Percentiles rank a stretch among this genome's conserved stretches.
phyloP scores from a whole-genome alignment of 2,113 vertebrate species.

The Verasper variegatus region DNA sequence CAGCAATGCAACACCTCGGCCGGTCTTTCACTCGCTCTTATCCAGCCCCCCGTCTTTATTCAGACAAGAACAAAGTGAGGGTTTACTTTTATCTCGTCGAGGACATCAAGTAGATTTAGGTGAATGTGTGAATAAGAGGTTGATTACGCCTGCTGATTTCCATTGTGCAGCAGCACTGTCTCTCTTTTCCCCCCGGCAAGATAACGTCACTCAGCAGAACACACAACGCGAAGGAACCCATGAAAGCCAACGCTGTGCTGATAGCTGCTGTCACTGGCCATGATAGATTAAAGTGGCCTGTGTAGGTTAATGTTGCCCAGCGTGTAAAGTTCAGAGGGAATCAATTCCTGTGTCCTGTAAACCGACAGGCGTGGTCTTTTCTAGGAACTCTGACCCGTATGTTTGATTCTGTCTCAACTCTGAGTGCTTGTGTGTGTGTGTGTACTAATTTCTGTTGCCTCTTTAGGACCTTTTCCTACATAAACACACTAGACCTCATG shows the following conservation, averaged over 20 bases:
- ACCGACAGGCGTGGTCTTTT: slow-evolving; percentile 39
- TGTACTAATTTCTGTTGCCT: background rate
- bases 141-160: slow-evolving; percentile 56
- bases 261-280: slow-evolving; percentile 45
- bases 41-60: slow-evolving; percentile 10
- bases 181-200: slow-evolving; percentile 33
- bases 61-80: slow-evolving; percentile 20
- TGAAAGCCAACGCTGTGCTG: slow-evolving; percentile 30
- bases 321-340: slow-evolving; percentile 73
- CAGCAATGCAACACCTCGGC: background rate
- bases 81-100: slow-evolving; percentile 28
- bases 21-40: slow-evolving; percentile 8
- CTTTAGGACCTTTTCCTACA: too few relatives aligned
- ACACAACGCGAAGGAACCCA: slow-evolving; percentile 23
- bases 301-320: slow-evolving; percentile 63
- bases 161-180: slow-evolving; percentile 54
- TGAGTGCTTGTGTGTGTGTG: background rate
- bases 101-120: slow-evolving; percentile 39
- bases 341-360: slow-evolving; percentile 48
- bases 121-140: slow-evolving; percentile 30
- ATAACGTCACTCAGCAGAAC: slow-evolving; percentile 49
- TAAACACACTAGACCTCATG: too few relatives aligned
- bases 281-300: slow-evolving; percentile 49
- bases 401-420: background rate
- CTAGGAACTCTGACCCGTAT: slow-evolving; percentile 50